Evolutionary conservation across 2,113 vertebrate species (phyloP).

Genomic region (Dermatemys mawii): DNA sequence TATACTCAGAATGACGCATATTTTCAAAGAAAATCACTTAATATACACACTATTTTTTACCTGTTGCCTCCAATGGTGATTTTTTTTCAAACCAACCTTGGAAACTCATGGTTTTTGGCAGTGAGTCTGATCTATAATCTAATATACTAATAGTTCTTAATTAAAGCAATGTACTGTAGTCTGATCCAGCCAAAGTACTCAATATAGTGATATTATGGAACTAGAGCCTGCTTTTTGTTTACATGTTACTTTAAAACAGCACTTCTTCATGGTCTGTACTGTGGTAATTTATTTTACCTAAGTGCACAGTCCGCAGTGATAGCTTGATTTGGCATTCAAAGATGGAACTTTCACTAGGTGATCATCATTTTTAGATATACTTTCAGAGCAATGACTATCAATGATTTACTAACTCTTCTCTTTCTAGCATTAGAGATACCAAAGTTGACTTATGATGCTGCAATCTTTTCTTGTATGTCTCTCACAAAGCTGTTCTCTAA

Average conservation of each 20-base stretch:
- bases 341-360: background rate
- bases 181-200: background rate
- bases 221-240: background rate
- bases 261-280: background rate
- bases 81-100: background rate
- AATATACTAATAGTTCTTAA: background rate
- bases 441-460: background rate
- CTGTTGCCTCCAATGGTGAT: background rate
- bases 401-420: background rate
- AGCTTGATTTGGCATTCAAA: background rate
- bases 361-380: background rate
- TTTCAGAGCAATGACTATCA: background rate
- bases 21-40: background rate
- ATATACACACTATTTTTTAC: background rate
- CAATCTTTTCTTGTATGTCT: background rate
- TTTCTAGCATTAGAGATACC: background rate
- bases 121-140: background rate
- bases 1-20: background rate
- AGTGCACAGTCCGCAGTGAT: background rate
- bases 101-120: background rate
- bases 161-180: background rate
- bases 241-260: background rate
- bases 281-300: background rate
- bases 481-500: constrained; percentile 17
- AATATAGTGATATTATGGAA: background rate